Base-by-base conservation (phyloP, 2,113 vertebrate genomes). In the Trematomus loennbergii region DNA sequence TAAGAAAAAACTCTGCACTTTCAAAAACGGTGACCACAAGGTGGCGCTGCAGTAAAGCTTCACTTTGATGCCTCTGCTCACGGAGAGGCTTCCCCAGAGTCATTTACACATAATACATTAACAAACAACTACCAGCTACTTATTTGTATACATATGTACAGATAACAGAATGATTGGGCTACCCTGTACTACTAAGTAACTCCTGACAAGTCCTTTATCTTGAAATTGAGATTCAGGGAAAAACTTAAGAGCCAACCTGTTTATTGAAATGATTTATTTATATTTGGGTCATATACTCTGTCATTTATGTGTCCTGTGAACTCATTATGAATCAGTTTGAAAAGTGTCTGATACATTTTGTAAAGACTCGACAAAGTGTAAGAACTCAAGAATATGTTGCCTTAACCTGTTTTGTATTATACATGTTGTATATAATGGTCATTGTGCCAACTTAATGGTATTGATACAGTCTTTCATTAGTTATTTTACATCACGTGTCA, bases 1-100 rank as follows among this genome's bases (percentile, higher is more conserved):
- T 74, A 29, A 78, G 65, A 79, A 68, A 61, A 49, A 63, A 55
- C 15, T 55, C 36, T 3, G 22, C 49, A 55, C 61, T 15, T 62
- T 9, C 20, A 61, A 68, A 62, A 63, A 16, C 5, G 48, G 6
- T 22, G 22, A 29, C 88, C 94, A 89, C 87, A 68, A 84, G 92
- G 71, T 86, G 93, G 82, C 92, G 40, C 75, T 88, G 66, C 89
- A 86, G 66, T 79, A 73, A 79, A 68, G 22, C 1, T 73, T 84
- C 55, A 50, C 20, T 68, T 67, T 22, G 1, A 10, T 40, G 61
- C 20, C 16, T 20, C 16, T 20, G 49, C 66, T 58, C 49, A 25
- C 9, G 16, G 9, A 48, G 58, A 60, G 13, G 12, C 22, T 81
- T 63, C 13, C 40, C 33, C 11, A 9, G 20, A 68, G 12, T 50